Conservation (phyloP, 2,797 vertebrate genomes). For the Pogonophryne albipinna region DNA sequence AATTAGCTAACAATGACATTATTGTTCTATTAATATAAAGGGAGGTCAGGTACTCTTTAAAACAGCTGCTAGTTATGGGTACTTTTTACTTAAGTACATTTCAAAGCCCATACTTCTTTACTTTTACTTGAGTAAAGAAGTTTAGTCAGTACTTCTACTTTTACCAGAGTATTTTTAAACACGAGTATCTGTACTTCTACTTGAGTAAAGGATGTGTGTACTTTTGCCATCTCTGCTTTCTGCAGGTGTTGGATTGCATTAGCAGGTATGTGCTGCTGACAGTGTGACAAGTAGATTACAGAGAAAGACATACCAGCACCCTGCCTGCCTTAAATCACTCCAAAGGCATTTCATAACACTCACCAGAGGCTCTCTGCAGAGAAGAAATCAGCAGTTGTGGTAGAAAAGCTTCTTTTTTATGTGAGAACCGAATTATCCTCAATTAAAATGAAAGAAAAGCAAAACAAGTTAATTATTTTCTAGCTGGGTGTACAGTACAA, state of each 20-base stretch:
- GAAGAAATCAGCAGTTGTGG: slow-evolving; percentile 25
- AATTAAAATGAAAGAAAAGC: slow-evolving; percentile 32
- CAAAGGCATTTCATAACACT: slow-evolving; percentile 48
- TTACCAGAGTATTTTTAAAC: no score
- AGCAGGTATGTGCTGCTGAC: slow-evolving; percentile 76
- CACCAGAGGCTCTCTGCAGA: slow-evolving; percentile 25
- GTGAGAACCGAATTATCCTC: slow-evolving; percentile 23
- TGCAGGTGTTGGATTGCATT: slow-evolving; percentile 67
- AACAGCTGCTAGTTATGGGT: no score
- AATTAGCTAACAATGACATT: no score
- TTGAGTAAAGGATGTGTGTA: no score
- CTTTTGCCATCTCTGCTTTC: slow-evolving; percentile 25
- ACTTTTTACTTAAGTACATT: no score
- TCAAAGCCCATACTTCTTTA: no score
- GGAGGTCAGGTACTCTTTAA: no score
- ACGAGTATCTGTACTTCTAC: no score
- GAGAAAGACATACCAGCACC: slow-evolving; percentile 63
- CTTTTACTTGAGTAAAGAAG: no score
- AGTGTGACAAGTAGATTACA: slow-evolving; percentile 74
- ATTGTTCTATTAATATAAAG: no score
- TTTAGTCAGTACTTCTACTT: no score
- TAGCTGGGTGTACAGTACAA: neutral
- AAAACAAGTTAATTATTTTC: neutral
- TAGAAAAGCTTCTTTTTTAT: slow-evolving; percentile 13
- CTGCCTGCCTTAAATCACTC: slow-evolving; percentile 61